Percentiles rank a stretch among this genome's conserved stretches.
Evolutionary conservation across 2,888 invertebrate genomes (phyloP).

Genomic region (Gari tellinella): DNA sequence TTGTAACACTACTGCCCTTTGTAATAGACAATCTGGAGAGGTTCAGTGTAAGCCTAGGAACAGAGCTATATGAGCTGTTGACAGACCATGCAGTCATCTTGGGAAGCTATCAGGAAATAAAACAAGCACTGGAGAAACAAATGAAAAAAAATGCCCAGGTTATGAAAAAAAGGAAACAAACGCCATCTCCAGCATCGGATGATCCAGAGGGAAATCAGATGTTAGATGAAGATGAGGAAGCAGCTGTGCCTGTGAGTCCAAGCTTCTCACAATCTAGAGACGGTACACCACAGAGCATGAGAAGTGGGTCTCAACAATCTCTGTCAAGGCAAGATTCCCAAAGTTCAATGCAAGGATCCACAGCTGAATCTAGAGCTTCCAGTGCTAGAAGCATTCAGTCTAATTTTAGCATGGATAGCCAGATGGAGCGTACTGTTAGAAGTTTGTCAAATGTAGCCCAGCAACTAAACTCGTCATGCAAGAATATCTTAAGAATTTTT

Average conservation of each 20-base stretch:
- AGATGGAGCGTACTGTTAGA: conserved; percentile 75
- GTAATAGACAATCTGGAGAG: conserved; percentile 79
- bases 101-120: conserved; percentile 78
- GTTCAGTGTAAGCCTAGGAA: conserved; percentile 78
- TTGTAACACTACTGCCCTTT: conserved; percentile 79
- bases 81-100: conserved; percentile 78
- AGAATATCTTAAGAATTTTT: conserved; percentile 80
- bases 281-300: conserved; percentile 11
- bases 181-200: conserved; percentile 18
- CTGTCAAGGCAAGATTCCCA: conserved; percentile 10
- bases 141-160: conserved; percentile 52
- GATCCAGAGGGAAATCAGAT: conserved; percentile 47
- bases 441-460: conserved; percentile 78
- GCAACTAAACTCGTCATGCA: conserved; percentile 80
- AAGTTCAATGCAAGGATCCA: conserved; percentile 14
- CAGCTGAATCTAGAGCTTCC: conserved; percentile 38
- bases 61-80: conserved; percentile 76
- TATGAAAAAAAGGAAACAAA: conserved; percentile 30
- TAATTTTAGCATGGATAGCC: conserved; percentile 66
- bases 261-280: conserved; percentile 11
- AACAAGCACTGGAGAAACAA: conserved; percentile 69
- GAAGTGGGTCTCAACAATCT: conserved; percentile 3
- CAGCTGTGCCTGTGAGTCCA: conserved; percentile 11
- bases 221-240: conserved; percentile 42
- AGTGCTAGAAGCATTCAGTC: conserved; percentile 52